Conservation (phyloP, 1,140 invertebrate species). For the Trachymyrmex cornetzi region DNA sequence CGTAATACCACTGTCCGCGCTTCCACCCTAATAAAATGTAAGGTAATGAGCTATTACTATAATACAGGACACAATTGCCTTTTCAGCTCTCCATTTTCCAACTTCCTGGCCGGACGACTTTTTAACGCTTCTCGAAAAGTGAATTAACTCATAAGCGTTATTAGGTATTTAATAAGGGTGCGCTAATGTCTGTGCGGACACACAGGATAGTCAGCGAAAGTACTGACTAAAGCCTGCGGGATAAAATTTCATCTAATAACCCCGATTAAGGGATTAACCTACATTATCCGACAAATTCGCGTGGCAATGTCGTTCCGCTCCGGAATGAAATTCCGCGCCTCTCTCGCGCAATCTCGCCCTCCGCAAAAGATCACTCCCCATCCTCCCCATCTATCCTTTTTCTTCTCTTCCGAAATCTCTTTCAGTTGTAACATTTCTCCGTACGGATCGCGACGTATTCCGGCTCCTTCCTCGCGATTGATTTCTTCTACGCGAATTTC, state of each 20-base stretch:
- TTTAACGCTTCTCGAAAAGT: constrained; percentile 61
- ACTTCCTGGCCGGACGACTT: constrained; percentile 47
- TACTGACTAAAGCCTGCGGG: constrained; percentile 50
- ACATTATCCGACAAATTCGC: constrained; percentile 62
- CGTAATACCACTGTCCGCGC: background rate
- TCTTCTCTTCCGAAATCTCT: background rate
- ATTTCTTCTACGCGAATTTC: constrained; percentile 63
- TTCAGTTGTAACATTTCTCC: constrained; percentile 19
- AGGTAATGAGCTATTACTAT: constrained; percentile 46
- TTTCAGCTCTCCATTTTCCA: constrained; percentile 46
- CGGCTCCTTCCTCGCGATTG: constrained; percentile 53
- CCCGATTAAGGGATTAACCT: constrained; percentile 66
- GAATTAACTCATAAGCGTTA: constrained; percentile 65
- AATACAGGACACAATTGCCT: constrained; percentile 40
- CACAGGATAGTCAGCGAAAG: constrained; percentile 22
- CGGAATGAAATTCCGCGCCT: constrained; percentile 34
- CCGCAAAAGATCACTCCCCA: constrained; percentile 1
- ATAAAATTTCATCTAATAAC: constrained; percentile 67
- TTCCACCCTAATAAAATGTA: background rate
- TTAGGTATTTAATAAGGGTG: constrained; percentile 61
- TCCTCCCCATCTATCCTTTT: background rate
- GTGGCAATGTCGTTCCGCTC: constrained; percentile 44
- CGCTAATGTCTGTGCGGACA: constrained; percentile 56
- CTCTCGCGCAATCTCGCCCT: constrained; percentile 24
- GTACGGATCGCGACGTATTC: constrained; percentile 20